Base-by-base conservation (phyloP, 1,140 invertebrate genomes). In the Orchestia grillus region DNA sequence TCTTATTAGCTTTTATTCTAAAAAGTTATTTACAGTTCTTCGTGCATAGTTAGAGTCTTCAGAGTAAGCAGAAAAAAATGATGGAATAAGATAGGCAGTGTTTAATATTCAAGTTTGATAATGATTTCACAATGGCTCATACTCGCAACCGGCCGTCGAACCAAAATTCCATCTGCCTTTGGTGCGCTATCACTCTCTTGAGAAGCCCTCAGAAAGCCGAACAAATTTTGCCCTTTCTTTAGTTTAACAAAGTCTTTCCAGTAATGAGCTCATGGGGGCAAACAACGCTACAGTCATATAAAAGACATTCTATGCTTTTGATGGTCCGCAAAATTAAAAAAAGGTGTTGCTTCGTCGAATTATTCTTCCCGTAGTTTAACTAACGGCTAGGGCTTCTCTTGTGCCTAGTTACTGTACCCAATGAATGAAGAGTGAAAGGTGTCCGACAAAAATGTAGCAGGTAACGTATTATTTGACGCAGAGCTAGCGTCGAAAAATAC, bases 1-100 rank as follows among this genome's bases (percentile, higher is more conserved):
- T 90, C n/a, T 90, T 44, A 90, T 90, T 42, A 90, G 43, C 88
- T 90, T 90, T 90, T 90, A 90, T 44, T 90, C 88, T 42, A 90
- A 90, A 44, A 90, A 90, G 36, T 44, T 90, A 90, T 90, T 41
- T 90, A 90, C 88, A 90, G n/a, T 42, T 90, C 88, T 41, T 90
- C n/a, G 43, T 90, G 88, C 88, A 44, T 90, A 36, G 41, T 90
- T 44, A 42, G 87, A 87, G 43, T 90, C 88, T 41, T 44, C 43
- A 90, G 88, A 16, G 88, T 6, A 90, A 41, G 43, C 41, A 90
- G n/a, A 44, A 16, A 42, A 90, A 90, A 42, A 16, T 16, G n/a
- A 90, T 42, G n/a, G 28, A 90, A 90, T 15, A 90, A 8, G 88
- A 90, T 43, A 77, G 62, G 62, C 62, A 77, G 62, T 77, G 62